Evolutionary conservation across 2,113 vertebrate species (phyloP).

Genomic region (Rhagologus leucostigma): DNA sequence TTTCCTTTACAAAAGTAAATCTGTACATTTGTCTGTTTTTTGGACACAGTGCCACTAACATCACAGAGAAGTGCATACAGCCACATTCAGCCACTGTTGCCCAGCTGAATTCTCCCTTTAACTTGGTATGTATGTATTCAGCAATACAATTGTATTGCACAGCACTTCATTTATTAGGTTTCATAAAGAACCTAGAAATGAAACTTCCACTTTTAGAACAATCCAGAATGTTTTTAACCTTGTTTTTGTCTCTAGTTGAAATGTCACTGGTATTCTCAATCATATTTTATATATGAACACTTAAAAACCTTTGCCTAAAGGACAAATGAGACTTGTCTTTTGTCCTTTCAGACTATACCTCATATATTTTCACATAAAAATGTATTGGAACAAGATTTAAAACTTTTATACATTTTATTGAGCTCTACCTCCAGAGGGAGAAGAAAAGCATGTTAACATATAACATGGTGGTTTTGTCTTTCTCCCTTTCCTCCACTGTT

Average conservation of each 20-base stretch:
- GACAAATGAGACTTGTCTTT: slow-evolving; percentile 47
- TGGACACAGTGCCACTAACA: not conserved
- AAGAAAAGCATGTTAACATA: slow-evolving; percentile 47
- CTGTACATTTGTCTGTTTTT: not conserved
- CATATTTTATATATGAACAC: slow-evolving; percentile 42
- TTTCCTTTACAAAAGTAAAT: not conserved
- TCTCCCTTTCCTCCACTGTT: not conserved
- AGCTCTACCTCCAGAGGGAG: slow-evolving; percentile 40
- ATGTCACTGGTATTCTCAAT: slow-evolving; percentile 24
- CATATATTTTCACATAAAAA: slow-evolving; percentile 49
- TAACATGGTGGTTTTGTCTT: slow-evolving; percentile 46
- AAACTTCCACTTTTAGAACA: slow-evolving; percentile 3
- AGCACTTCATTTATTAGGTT: not conserved
- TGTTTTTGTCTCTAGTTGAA: slow-evolving; percentile 38
- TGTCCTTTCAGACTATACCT: slow-evolving; percentile 30
- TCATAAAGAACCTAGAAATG: not conserved
- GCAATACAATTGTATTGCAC: not conserved
- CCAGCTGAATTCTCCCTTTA: not conserved
- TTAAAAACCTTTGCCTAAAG: slow-evolving; percentile 49
- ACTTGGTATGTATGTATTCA: not conserved
- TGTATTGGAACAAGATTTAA: slow-evolving; percentile 56
- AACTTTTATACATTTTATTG: slow-evolving; percentile 17
- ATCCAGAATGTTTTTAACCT: not conserved
- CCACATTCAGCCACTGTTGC: not conserved
- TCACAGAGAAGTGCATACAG: accelerated